Conservation (phyloP, 2,113 vertebrate species). For the Mirza zaza region DNA sequence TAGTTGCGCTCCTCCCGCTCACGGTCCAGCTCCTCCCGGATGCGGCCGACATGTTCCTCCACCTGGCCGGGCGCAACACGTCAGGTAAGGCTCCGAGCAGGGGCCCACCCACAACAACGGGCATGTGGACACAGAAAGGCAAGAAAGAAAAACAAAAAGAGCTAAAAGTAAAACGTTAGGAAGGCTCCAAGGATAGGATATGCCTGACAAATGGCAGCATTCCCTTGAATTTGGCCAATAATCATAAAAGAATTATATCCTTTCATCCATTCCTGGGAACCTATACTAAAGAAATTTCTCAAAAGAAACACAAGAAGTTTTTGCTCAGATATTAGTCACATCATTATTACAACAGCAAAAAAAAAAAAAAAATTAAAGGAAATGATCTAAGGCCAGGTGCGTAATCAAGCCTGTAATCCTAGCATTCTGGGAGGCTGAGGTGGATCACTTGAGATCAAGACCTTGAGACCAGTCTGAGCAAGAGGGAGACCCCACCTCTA, state of each 20-base stretch:
- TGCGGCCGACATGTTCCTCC: conserved; percentile 86
- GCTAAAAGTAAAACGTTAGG: background rate
- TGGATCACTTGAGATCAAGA: background rate
- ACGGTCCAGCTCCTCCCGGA: conserved; percentile 92
- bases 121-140: background rate
- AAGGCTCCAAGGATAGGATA: background rate
- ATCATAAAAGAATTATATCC: background rate
- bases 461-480: background rate
- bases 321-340: background rate
- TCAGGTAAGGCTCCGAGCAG: background rate
- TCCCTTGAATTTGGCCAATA: background rate
- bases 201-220: background rate
- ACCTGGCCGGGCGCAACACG: conserved; percentile 81
- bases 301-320: background rate
- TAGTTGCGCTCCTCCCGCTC: conserved; percentile 95
- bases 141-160: background rate
- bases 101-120: background rate
- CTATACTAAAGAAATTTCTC: background rate
- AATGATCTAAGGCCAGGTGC: background rate
- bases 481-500: background rate
- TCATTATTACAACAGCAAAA: background rate
- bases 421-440: background rate
- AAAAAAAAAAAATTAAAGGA: background rate
- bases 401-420: background rate
- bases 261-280: background rate